Percentiles rank a stretch among this genome's conserved stretches.
These are phyloP conservation scores for Musca vetustissima DNA, from an alignment of 1,140 invertebrate species.

Conservation along the genomic window DNA sequence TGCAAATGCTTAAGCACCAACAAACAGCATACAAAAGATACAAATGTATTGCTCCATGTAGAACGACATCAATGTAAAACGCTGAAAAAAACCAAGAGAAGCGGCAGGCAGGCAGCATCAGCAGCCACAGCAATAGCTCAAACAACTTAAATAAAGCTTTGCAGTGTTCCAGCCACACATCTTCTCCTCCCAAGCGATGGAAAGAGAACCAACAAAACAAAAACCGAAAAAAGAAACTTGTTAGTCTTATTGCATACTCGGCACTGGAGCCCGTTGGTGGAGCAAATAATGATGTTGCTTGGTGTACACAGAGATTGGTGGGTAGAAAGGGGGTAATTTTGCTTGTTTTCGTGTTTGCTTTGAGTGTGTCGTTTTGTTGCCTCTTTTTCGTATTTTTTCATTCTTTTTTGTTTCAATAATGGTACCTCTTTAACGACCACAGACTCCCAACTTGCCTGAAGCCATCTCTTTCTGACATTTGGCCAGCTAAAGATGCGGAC, in stretches of 20 bases:
- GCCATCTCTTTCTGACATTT: constrained; percentile 7
- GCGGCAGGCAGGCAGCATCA: not conserved
- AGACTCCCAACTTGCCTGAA: constrained; percentile 5
- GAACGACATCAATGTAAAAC: constrained; percentile 22
- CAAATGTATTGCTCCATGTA: constrained; percentile 18
- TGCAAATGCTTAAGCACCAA: constrained; percentile 24
- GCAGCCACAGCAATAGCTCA: not conserved
- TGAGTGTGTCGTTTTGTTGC: not conserved
- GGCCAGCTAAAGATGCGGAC: not conserved
- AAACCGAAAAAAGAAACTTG: constrained; percentile 10
- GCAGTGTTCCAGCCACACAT: too few species aligned
- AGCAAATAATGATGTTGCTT: not conserved
- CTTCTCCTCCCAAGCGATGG: too few species aligned
- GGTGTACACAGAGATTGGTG: not conserved
- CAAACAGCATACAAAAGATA: constrained; percentile 23
- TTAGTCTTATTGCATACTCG: not conserved
- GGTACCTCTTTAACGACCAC: constrained; percentile 19
- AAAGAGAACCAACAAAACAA: not conserved
- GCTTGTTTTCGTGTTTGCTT: not conserved
- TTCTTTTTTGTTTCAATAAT: constrained; percentile 10
- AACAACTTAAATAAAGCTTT: constrained; percentile 4
- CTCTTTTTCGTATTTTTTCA: not conserved
- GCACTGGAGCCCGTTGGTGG: not conserved
- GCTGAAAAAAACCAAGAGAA: not conserved
- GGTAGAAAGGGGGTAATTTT: not conserved